Conservation (phyloP, 2,797 vertebrate genomes). For the Clamator glandarius region DNA sequence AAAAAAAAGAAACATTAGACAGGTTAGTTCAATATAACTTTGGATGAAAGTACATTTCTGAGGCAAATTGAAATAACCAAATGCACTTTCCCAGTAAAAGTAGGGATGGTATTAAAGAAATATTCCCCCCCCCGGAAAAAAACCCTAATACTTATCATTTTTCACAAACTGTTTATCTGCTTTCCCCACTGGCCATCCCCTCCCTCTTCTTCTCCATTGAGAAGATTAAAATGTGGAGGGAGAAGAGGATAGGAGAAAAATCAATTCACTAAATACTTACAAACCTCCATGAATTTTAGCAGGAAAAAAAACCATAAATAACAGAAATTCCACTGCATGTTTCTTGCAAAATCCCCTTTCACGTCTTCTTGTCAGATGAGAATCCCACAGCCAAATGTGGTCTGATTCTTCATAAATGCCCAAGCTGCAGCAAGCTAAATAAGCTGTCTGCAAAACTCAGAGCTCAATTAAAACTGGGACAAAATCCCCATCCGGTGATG, state of each 20-base stretch:
- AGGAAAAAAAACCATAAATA: not conserved
- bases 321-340: not conserved
- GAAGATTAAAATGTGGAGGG: constrained; percentile 4
- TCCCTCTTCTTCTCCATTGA: not conserved
- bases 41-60: not conserved
- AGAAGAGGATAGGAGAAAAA: not conserved
- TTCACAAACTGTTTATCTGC: not conserved
- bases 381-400: not conserved
- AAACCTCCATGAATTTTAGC: not conserved
- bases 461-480: not conserved
- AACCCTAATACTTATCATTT: not conserved
- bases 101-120: not conserved
- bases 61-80: not conserved
- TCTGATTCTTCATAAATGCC: not conserved
- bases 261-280: constrained; percentile 3
- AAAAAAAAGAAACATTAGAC: not conserved
- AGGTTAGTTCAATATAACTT: not conserved
- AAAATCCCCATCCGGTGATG: not conserved
- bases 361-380: not conserved
- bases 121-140: not conserved
- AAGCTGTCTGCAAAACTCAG: not conserved
- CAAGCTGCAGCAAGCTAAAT: not conserved
- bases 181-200: not conserved
- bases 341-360: constrained; percentile 17
- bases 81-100: not conserved